phyloP scores from a whole-genome alignment of 2,888 invertebrate species.

The Microctonus aethiopoides region DNA sequence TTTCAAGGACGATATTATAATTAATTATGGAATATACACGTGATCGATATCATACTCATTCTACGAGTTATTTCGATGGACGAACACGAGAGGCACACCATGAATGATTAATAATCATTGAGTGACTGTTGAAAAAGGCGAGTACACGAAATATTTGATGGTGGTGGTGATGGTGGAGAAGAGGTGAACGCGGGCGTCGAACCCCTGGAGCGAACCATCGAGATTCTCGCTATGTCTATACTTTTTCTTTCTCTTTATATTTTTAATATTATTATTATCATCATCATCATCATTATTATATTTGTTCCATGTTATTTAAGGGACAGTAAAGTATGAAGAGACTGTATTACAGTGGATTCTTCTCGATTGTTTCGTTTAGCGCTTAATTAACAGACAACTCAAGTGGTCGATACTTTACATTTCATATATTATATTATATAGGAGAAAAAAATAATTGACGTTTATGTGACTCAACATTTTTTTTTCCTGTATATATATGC shows the following conservation, averaged over 20 bases:
- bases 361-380: constrained; percentile 34
- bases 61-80: constrained; percentile 22
- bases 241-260: constrained; percentile 8
- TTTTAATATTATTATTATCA: neutral
- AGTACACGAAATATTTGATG: constrained; percentile 23
- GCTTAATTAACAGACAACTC: constrained; percentile 32
- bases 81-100: constrained; percentile 11
- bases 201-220: constrained; percentile 32
- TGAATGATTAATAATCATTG: constrained; percentile 45
- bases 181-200: constrained; percentile 26
- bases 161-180: neutral
- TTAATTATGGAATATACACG: constrained; percentile 43
- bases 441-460: constrained; percentile 18
- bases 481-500: too few relatives aligned
- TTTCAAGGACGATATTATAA: constrained; percentile 41
- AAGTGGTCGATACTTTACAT: neutral
- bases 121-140: constrained; percentile 44
- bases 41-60: constrained; percentile 42
- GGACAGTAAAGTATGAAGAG: constrained; percentile 1
- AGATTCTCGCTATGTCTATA: constrained; percentile 25
- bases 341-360: neutral
- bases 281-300: constrained; percentile 13
- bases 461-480: constrained; percentile 16
- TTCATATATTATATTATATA: constrained; percentile 1
- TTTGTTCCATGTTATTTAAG: neutral